Evolutionary conservation across 2,888 invertebrate genomes (phyloP), one percentile per base, ranked within the genome.

Genomic region (Andrena dorsata): DNA sequence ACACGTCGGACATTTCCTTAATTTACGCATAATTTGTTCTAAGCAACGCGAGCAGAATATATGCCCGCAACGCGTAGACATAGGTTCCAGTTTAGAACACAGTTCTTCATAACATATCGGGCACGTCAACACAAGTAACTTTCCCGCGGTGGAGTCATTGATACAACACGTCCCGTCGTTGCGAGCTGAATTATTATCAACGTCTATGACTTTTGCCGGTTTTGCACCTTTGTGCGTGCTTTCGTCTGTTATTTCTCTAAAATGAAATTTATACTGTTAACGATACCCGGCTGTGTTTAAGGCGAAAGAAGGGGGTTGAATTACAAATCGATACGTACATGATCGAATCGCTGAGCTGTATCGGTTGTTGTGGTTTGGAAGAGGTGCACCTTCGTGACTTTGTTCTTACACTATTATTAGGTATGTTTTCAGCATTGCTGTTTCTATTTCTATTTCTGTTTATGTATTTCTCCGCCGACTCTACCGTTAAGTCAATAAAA

Each of bases 51-150:
- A 65, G 75, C 92, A 92, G 75, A 87, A 92, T 66, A 92, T 60
- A 74, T 92, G 92, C 4, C 92, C 92, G 71, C 92, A 92, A 35
- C 82, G 85, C 13, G 92, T 92, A 23, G 91, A 82, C 69, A 85
- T 91, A 4, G 92, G 90, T 78, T 88, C 88, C 23, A 82, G 75
- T 20, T 86, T 78, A 28, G 89, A 75, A 16, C 74, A 73, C 47
- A 92, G 77, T 53, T 75, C 64, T 41, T 92, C 92, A 2, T 90
- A 86, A 71, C 92, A 92, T 76, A 92, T 89, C 16, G 92, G 90
- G 56, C 92, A 92, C 1, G 63, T 78, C 28, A 92, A 76, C 49
- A 60, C 13, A 71, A 58, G 10, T 65, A 73, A 16, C 47, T 66
- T 66, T n/a, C 63, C 78, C 64, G 13, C 51, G 0, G 64, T 23